Percentiles rank a stretch among this genome's conserved stretches.
These are phyloP conservation scores for Limnephilus rhombicus DNA, from an alignment of 2,888 invertebrate species.

Conservation along the genomic window DNA sequence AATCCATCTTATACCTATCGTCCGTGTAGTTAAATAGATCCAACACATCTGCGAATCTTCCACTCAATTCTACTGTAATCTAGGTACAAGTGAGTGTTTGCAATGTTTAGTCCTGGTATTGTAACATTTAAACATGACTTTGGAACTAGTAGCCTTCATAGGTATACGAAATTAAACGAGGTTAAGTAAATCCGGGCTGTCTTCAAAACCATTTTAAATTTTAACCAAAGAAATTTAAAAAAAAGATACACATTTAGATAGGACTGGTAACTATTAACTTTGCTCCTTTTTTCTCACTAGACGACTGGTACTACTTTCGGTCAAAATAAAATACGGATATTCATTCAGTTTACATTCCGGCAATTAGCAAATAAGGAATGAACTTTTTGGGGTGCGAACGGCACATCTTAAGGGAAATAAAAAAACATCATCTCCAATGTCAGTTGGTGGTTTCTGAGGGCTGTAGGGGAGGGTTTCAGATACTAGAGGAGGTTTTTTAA, in stretches of 20 bases:
- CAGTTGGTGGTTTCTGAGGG: neutral
- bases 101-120: too few species aligned
- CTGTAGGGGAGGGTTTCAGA: slow-evolving; percentile 15
- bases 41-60: too few species aligned
- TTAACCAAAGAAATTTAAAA: neutral
- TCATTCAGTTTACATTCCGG: neutral
- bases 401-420: slow-evolving; percentile 55
- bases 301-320: neutral
- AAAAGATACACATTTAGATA: neutral
- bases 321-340: neutral
- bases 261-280: neutral
- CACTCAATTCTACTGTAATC: too few species aligned
- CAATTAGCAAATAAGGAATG: slow-evolving; percentile 16
- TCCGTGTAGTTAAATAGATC: too few species aligned
- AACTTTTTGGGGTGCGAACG: slow-evolving; percentile 11
- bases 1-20: too few species aligned
- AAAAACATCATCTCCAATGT: slow-evolving; percentile 48
- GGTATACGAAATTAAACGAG: too few species aligned
- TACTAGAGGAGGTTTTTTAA: slow-evolving; percentile 56
- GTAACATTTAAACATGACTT: too few species aligned
- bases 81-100: too few species aligned
- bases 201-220: too few species aligned
- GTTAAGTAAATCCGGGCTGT: too few species aligned
- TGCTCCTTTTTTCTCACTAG: too few species aligned
- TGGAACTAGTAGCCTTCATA: too few species aligned